These are phyloP conservation scores for Drosophila paramelanica DNA, from an alignment of 2,888 invertebrate species.

Conservation along the genomic window DNA sequence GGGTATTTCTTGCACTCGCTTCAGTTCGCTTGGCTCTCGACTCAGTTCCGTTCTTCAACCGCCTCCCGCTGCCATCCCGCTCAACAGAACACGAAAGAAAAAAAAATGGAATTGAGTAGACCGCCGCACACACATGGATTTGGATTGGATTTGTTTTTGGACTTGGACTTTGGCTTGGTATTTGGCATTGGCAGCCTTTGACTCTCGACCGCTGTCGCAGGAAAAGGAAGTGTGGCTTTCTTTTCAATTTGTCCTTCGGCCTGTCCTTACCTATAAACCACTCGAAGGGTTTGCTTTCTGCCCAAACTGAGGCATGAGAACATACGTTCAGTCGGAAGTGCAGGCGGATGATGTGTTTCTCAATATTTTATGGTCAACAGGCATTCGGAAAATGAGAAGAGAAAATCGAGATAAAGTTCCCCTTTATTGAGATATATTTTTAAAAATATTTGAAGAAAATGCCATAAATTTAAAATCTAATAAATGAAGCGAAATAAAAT, in stretches of 20 bases:
- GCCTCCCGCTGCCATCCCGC: slow-evolving; percentile 45
- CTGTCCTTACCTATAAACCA: slow-evolving; percentile 19
- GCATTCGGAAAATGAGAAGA: too few relatives aligned
- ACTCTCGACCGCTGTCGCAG: slow-evolving; percentile 18
- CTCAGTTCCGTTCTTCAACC: slow-evolving; percentile 45
- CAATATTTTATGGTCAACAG: slow-evolving; percentile 9
- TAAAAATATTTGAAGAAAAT: background rate
- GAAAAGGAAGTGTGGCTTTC: slow-evolving; percentile 57
- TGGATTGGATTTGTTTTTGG: slow-evolving; percentile 27
- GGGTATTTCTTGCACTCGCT: slow-evolving; percentile 60
- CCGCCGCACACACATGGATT: slow-evolving; percentile 56
- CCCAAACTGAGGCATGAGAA: background rate
- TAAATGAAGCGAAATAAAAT: background rate
- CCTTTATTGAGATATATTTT: background rate
- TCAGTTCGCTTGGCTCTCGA: slow-evolving; percentile 26
- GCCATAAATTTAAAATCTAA: background rate
- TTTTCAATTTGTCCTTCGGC: slow-evolving; percentile 52
- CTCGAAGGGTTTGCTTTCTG: slow-evolving; percentile 11
- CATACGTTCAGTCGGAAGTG: slow-evolving; percentile 39
- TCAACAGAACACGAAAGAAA: background rate
- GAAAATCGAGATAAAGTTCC: background rate
- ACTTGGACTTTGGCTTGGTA: slow-evolving; percentile 15
- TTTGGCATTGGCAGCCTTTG: slow-evolving; percentile 30
- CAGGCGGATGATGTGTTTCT: slow-evolving; percentile 2
- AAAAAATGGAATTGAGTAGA: background rate